A percentile compares a stretch with the other conserved stretches of the same genome.
Conservation (phyloP, 2,888 invertebrate genomes). For the Drosophila birchii region DNA sequence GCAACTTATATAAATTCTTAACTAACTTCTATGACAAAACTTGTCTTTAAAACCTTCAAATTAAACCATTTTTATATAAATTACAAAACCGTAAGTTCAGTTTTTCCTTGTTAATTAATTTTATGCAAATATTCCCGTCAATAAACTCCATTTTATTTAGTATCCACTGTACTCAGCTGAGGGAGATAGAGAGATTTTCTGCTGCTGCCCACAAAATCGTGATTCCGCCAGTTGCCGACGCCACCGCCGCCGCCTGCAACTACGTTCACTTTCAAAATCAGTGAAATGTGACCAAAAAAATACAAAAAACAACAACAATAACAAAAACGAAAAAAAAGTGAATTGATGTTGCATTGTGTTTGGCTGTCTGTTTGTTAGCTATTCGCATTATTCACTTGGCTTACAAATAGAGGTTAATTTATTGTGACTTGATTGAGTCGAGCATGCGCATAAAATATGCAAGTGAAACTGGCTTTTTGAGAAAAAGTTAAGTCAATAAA, state of each 20-base stretch:
- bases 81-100: accelerated
- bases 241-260: conserved; percentile 65
- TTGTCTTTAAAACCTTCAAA: too few species aligned
- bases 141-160: conserved; percentile 3
- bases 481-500: conserved; percentile 31
- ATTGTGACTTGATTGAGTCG: conserved; percentile 61
- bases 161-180: conserved; percentile 14
- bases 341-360: conserved; percentile 58
- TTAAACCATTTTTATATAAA: too few species aligned
- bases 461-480: conserved; percentile 36
- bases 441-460: conserved; percentile 49
- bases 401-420: conserved; percentile 77
- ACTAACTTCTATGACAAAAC: background rate
- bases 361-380: conserved; percentile 58
- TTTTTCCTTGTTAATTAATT: background rate
- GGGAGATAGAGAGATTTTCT: conserved; percentile 22
- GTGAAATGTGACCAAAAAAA: conserved; percentile 77
- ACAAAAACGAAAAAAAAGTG: conserved; percentile 29
- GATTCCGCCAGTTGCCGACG: conserved; percentile 58
- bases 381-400: conserved; percentile 74
- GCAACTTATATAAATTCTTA: background rate
- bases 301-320: conserved; percentile 2
- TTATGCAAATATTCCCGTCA: background rate
- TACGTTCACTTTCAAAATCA: conserved; percentile 83
- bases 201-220: conserved; percentile 59